phyloP scores from a whole-genome alignment of 1,140 invertebrate genomes.

The Ridgeia piscesae region DNA sequence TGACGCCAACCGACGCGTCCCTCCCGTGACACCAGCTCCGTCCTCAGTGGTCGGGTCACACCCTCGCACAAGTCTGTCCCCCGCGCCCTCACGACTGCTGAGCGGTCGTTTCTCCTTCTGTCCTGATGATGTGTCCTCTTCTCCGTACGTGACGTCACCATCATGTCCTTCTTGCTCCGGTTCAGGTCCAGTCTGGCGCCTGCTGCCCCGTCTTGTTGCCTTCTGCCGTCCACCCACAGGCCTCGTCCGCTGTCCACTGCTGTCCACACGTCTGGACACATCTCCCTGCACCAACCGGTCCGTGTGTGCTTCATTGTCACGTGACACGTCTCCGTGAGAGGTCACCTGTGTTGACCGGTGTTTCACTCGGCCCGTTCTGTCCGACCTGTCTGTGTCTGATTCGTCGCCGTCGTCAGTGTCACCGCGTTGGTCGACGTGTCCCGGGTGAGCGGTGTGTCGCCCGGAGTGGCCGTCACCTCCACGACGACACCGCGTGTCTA shows the following conservation, averaged over 20 bases:
- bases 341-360: background rate
- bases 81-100: background rate
- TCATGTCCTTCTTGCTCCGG: background rate
- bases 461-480: background rate
- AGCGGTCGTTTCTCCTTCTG: background rate
- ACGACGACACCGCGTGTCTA: background rate
- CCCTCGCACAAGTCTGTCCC: background rate
- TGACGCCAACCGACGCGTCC: background rate
- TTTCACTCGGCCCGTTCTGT: background rate
- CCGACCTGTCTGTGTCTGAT: background rate
- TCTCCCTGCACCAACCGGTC: background rate
- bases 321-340: background rate
- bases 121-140: background rate
- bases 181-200: background rate
- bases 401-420: background rate
- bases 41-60: background rate
- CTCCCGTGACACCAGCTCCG: background rate
- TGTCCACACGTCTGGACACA: no score
- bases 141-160: background rate
- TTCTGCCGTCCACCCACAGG: no score
- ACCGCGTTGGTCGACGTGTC: background rate
- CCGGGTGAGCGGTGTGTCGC: background rate
- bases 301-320: background rate
- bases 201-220: no score
- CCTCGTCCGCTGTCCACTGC: no score